Percentiles rank a stretch among this genome's conserved stretches.
These are phyloP conservation scores for Sturmia bella DNA, from an alignment of 2,888 invertebrate genomes.

Conservation along the genomic window DNA sequence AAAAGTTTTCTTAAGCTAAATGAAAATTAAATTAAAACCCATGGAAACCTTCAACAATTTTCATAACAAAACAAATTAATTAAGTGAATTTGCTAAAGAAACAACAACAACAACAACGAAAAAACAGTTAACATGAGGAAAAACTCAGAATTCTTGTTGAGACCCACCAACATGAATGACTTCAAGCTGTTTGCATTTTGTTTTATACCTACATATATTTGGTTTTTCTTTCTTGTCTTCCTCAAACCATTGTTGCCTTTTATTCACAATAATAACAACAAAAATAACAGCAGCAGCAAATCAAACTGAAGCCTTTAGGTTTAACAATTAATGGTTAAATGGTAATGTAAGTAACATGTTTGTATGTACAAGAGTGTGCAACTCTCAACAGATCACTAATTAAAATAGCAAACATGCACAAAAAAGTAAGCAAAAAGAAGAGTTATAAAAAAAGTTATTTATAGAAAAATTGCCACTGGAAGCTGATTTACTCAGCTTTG, in stretches of 20 bases:
- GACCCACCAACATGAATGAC: neutral
- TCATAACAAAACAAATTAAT: too few species aligned
- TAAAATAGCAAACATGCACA: conserved; percentile 38
- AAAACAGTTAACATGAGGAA: neutral
- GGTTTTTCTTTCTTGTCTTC: neutral
- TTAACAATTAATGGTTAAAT: conserved; percentile 13
- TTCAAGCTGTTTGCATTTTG: neutral
- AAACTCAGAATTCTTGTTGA: neutral
- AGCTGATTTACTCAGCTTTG: too few species aligned
- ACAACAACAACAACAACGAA: too few species aligned
- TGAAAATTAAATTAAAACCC: too few species aligned
- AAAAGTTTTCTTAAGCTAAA: too few species aligned
- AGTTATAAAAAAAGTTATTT: too few species aligned
- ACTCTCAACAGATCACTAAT: conserved; percentile 24
- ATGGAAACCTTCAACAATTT: too few species aligned
- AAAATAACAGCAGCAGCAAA: neutral
- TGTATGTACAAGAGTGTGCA: neutral
- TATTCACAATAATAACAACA: neutral
- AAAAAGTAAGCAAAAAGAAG: too few species aligned
- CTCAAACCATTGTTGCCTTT: neutral
- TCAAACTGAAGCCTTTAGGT: neutral
- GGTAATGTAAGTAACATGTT: too few species aligned
- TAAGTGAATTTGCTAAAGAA: too few species aligned
- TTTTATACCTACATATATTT: neutral
- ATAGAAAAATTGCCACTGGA: too few species aligned